Percentiles rank a stretch among this genome's conserved stretches.
These are phyloP conservation scores for Burhinus oedicnemus DNA, from an alignment of 2,113 vertebrate species.

Conservation along the genomic window DNA sequence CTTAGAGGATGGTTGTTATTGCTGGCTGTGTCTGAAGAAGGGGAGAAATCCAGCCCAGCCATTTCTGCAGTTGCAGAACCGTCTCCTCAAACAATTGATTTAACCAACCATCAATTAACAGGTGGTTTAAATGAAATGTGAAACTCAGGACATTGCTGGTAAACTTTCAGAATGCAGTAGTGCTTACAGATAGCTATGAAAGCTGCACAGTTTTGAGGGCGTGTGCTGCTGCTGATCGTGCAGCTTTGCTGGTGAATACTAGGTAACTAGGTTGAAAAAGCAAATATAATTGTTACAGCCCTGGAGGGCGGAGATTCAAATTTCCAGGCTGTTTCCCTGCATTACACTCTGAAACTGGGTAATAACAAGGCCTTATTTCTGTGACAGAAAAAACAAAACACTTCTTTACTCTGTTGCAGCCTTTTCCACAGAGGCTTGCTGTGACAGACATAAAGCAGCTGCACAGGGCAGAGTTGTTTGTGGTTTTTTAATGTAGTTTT, in stretches of 20 bases:
- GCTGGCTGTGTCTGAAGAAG: neutral
- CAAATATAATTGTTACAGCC: neutral
- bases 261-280: neutral
- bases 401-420: neutral
- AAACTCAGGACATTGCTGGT: rapidly evolving
- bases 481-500: neutral
- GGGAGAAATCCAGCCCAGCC: neutral
- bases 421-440: neutral
- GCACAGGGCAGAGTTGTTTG: neutral
- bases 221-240: rapidly evolving
- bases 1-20: neutral
- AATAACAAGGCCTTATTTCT: neutral
- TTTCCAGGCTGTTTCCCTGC: neutral
- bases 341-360: neutral
- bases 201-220: rapidly evolving
- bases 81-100: neutral
- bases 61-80: neutral
- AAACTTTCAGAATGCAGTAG: neutral
- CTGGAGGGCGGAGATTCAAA: neutral
- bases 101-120: neutral
- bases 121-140: neutral
- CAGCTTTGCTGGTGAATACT: neutral
- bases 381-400: neutral
- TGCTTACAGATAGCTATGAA: neutral
- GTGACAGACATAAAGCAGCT: neutral